Conservation (phyloP, 2,113 vertebrate genomes). For the Campylorhamphus procurvoides region DNA sequence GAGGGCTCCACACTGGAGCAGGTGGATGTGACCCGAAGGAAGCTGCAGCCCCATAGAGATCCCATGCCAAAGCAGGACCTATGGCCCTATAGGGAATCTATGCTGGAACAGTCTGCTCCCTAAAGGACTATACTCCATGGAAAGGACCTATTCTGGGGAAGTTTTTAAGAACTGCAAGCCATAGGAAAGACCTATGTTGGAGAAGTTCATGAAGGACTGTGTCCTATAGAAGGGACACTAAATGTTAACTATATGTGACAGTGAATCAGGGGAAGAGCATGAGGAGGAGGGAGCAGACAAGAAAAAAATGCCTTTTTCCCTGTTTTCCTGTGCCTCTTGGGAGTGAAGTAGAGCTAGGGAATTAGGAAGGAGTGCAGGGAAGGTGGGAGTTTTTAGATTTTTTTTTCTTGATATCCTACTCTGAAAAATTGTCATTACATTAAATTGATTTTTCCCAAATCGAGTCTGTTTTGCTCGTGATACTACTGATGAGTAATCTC, state of each 20-base stretch:
- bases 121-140: neutral
- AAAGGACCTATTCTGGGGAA: neutral
- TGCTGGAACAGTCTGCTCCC: accelerated
- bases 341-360: neutral
- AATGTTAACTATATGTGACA: no score
- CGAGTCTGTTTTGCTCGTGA: accelerated
- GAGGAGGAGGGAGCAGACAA: neutral
- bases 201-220: neutral
- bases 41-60: neutral
- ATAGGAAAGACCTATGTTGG: neutral
- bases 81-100: neutral
- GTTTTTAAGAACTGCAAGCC: neutral
- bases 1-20: neutral
- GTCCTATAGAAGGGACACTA: accelerated
- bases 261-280: neutral
- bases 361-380: neutral
- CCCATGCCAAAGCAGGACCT: neutral
- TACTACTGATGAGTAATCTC: neutral
- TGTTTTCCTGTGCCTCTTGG: neutral
- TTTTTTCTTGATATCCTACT: neutral
- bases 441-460: neutral
- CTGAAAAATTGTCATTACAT: neutral
- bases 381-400: accelerated
- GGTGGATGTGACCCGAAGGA: neutral
- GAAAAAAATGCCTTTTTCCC: neutral